A percentile compares a stretch with the other conserved stretches of the same genome.
phyloP scores from a whole-genome alignment of 2,113 vertebrate species.

The rabbit (Oryctolagus cuniculus) region mOryCun1.1 NC_091432.1:158179501-158180000 shows the following conservation, averaged over 20 bases:
- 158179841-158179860: conserved; percentile 13
- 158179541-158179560: not conserved
- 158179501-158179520: not conserved
- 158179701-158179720: conserved; percentile 16
- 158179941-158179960: not conserved
- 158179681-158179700: not conserved
- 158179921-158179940: conserved; percentile 11
- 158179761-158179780: not conserved
- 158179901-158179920: not conserved
- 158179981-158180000: not conserved
- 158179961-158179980: conserved; percentile 4
- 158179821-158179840: not conserved
- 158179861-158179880: not conserved
- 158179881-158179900: not conserved
- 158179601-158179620: not conserved
- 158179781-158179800: not conserved
- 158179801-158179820: not conserved
- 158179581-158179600: not conserved
- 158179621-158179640: not conserved
- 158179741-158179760: not conserved
- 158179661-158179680: not conserved
- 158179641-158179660: conserved; percentile 24
- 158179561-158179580: not conserved
- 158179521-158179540: not conserved
- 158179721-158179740: not conserved